Base-by-base conservation (phyloP, 2,888 invertebrate species). In the Campaea margaritaria region DNA sequence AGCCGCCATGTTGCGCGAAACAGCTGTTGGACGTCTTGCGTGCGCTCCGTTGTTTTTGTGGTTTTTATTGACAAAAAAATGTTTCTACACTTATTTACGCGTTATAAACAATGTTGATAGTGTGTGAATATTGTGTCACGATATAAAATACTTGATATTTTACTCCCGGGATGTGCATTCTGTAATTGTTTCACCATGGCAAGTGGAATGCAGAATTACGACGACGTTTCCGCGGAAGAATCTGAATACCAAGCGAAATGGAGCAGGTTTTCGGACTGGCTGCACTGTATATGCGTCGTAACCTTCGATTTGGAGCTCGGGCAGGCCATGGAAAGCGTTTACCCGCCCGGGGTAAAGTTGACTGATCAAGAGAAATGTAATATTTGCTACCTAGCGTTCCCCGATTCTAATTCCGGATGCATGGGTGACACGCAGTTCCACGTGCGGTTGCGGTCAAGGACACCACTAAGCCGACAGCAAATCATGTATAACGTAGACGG, bases 341-440 rank as follows among this genome's bases (percentile, higher is more conserved):
- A 96, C 86, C 98, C 98, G 13, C 94, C 94, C 62, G 96, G 96
- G 81, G 94, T 96, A 21, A 94, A 93, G 68, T 88, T 97, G 68
- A 94, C 95, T 0, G 97, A 97, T 79, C 96, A 96, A 87, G 97
- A 98, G 88, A 96, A 97, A 78, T 96, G 96, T 68, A 98, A 97
- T 91, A 97, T 99, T 72, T 99, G 99, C 89, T 99, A 99, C 86
- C 93, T 99, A 84, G 98, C 99, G 41, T 99, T 99, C 87, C 99
- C 99, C 1, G 99, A 99, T 87, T 99, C 99, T 0, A 99, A 99
- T 93, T 99, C 99, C 2, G 98, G 99, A 54, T 98, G 99, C 84
- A 99, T 99, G 97, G 99, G 99, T 49, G 99, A 99, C 85, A 99
- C 99, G 47, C 97, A 97, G 85, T 99, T 99, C 87, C 98, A 99